phyloP scores from a whole-genome alignment of 2,113 vertebrate genomes.

The Chaetura pelagica region DNA sequence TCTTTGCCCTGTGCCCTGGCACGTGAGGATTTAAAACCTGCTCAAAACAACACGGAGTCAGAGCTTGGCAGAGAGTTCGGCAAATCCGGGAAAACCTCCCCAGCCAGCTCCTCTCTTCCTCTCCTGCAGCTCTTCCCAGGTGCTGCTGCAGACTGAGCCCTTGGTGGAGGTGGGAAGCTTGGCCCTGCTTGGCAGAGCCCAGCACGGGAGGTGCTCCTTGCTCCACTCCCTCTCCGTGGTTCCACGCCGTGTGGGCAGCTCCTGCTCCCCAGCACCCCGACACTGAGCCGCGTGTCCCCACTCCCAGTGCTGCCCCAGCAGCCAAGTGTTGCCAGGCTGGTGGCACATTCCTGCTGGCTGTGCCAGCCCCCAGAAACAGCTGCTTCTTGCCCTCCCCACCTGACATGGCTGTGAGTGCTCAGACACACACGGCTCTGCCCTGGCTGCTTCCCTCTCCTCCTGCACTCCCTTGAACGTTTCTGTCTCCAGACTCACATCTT shows the following conservation, averaged over 20 bases:
- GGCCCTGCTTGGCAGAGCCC: not conserved
- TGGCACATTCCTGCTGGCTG: not conserved
- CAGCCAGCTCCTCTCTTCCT: not conserved
- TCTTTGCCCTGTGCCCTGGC: not conserved
- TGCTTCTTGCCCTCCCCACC: not conserved
- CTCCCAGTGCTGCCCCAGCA: not conserved
- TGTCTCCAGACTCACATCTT: slow-evolving; percentile 16
- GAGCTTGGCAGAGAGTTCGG: not conserved
- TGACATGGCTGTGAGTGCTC: not conserved
- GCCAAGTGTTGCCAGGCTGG: not conserved
- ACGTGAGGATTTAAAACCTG: not conserved
- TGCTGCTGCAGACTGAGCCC: not conserved
- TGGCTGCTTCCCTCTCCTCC: not conserved
- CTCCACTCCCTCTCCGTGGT: too few species aligned
- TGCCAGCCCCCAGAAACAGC: not conserved
- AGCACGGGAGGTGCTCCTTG: not conserved
- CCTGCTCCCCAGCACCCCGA: not conserved
- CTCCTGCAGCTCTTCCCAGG: not conserved
- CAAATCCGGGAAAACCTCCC: not conserved
- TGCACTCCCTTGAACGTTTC: not conserved
- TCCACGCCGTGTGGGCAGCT: not conserved
- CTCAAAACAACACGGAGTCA: not conserved
- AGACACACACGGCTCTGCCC: not conserved
- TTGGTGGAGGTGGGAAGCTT: not conserved
- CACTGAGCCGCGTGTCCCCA: not conserved